phyloP scores from a whole-genome alignment of 2,113 vertebrate species.

The Lutjanus erythropterus region DNA sequence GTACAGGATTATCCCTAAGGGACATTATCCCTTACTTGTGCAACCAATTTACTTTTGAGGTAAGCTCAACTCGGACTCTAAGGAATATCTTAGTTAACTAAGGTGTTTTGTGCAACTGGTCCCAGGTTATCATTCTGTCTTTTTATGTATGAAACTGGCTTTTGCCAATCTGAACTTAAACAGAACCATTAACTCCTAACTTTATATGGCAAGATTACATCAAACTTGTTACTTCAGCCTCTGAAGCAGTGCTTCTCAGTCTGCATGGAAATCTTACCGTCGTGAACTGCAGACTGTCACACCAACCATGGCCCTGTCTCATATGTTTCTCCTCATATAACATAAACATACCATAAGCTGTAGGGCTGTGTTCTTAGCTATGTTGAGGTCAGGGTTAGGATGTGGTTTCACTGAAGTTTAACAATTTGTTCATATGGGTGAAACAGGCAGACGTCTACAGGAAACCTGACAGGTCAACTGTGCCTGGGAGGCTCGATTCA shows the following conservation, averaged over 20 bases:
- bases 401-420: background rate
- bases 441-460: background rate
- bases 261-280: background rate
- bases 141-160: background rate
- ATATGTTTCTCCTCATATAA: background rate
- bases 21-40: no score
- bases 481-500: background rate
- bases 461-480: background rate
- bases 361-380: background rate
- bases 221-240: background rate
- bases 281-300: background rate
- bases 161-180: background rate
- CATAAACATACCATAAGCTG: background rate
- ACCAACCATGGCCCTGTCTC: background rate
- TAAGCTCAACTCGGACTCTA: no score
- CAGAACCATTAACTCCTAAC: background rate
- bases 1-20: no score
- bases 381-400: background rate
- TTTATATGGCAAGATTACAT: background rate
- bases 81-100: no score
- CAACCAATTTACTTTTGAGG: no score
- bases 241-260: background rate
- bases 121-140: background rate
- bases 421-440: background rate
- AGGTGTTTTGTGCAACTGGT: no score